phyloP scores from a whole-genome alignment of 2,797 vertebrate species.

The Lutjanus campechanus region DNA sequence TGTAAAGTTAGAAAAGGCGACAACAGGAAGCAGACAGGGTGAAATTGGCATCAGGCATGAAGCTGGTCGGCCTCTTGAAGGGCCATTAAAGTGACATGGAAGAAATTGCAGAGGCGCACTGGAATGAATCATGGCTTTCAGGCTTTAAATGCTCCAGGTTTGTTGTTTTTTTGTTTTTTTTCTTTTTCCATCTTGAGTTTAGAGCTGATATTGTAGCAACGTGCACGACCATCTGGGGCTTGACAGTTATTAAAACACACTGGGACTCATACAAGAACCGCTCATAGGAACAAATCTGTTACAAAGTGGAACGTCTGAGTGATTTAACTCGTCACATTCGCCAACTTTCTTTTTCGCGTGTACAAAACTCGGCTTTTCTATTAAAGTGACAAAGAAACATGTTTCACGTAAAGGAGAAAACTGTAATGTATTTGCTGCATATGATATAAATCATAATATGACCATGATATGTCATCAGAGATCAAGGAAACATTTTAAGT shows the following conservation, averaged over 20 bases:
- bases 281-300: conserved; percentile 2
- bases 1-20: conserved; percentile 40
- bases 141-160: conserved; percentile 26
- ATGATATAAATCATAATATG: no score
- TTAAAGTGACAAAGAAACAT: background rate
- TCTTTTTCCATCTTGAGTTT: background rate
- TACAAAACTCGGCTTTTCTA: no score
- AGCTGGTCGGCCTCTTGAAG: conserved; percentile 41
- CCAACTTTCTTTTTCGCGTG: no score
- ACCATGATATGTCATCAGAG: no score
- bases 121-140: conserved; percentile 54
- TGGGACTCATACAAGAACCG: background rate
- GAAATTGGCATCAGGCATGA: conserved; percentile 56
- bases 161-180: background rate
- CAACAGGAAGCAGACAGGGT: conserved; percentile 67
- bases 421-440: no score
- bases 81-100: conserved; percentile 60
- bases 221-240: background rate
- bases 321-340: background rate
- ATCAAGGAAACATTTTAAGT: no score
- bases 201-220: conserved; percentile 5
- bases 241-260: background rate
- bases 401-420: background rate
- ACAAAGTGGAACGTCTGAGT: background rate
- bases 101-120: conserved; percentile 46